phyloP scores from a whole-genome alignment of 2,797 vertebrate genomes.

The Taenioides sp. region DNA sequence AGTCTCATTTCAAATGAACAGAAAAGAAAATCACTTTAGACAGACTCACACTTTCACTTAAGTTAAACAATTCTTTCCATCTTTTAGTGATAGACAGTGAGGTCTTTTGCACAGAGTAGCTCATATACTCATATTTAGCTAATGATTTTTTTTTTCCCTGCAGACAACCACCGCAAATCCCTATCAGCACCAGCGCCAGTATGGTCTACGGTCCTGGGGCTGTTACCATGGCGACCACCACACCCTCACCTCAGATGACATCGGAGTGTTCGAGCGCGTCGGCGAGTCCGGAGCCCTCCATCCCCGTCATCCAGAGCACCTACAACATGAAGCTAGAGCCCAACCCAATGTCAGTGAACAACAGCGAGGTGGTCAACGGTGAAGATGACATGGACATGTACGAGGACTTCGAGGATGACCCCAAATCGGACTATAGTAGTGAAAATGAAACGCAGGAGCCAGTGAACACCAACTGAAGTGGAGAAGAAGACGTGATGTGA shows the following conservation, averaged over 20 bases:
- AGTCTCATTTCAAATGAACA: slow-evolving; percentile 38
- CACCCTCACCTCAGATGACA: slow-evolving; percentile 98
- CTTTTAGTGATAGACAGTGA: slow-evolving; percentile 23
- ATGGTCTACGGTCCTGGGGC: slow-evolving; percentile 94
- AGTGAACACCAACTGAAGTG: slow-evolving; percentile 93
- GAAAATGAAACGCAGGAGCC: slow-evolving; percentile 96
- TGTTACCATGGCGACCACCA: slow-evolving; percentile 94
- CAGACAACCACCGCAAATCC: slow-evolving; percentile 92
- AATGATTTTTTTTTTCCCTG: slow-evolving; percentile 53
- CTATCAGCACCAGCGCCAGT: slow-evolving; percentile 92
- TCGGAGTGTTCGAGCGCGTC: slow-evolving; percentile 99
- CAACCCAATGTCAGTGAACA: slow-evolving; percentile 80
- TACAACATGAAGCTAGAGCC: slow-evolving; percentile 96
- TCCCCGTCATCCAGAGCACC: slow-evolving; percentile 98
- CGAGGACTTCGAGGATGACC: slow-evolving; percentile 98
- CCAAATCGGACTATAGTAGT: slow-evolving; percentile 99
- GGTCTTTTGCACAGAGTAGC: background rate
- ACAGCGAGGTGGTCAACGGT: slow-evolving; percentile 87
- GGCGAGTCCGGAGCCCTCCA: slow-evolving; percentile 94
- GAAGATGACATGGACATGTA: slow-evolving; percentile 98
- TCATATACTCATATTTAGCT: slow-evolving; percentile 3
- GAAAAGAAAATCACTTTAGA: slow-evolving; percentile 20
- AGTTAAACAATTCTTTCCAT: slow-evolving; percentile 27
- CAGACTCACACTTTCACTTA: slow-evolving; percentile 6
- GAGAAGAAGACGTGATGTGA: slow-evolving; percentile 61